Conservation (phyloP, 2,797 vertebrate species). For the Alectoris magna region DNA sequence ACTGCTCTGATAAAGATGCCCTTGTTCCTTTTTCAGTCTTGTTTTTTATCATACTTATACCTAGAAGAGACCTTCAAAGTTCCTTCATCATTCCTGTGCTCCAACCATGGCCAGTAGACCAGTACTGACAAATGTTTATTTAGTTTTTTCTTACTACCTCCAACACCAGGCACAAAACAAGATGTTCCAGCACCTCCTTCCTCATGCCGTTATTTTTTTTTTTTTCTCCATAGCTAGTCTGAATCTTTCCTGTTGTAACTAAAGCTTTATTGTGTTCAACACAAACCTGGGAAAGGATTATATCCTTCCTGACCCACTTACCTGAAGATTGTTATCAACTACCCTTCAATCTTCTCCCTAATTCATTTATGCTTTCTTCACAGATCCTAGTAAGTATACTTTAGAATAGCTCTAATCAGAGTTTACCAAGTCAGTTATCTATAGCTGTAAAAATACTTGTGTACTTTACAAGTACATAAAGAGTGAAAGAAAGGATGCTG, state of each 20-base stretch:
- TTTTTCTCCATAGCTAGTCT: background rate
- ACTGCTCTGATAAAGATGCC: background rate
- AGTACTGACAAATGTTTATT: background rate
- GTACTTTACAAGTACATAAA: background rate
- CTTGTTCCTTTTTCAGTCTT: background rate
- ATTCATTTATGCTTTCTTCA: background rate
- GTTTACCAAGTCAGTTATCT: background rate
- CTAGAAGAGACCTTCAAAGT: background rate
- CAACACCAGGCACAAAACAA: background rate
- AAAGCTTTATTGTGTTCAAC: background rate
- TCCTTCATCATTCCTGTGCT: background rate
- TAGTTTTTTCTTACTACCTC: background rate
- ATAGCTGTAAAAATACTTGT: background rate
- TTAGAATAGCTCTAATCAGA: background rate
- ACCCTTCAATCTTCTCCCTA: rapidly evolving
- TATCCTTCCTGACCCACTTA: background rate
- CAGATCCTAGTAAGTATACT: background rate
- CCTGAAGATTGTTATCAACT: background rate
- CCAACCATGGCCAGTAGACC: background rate
- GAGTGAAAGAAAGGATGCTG: background rate
- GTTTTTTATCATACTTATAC: background rate
- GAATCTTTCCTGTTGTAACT: background rate
- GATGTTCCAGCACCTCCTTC: background rate
- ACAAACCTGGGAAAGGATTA: background rate
- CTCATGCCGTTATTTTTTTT: background rate